phyloP scores from a whole-genome alignment of 2,888 invertebrate species.

The Spilosoma lubricipeda region DNA sequence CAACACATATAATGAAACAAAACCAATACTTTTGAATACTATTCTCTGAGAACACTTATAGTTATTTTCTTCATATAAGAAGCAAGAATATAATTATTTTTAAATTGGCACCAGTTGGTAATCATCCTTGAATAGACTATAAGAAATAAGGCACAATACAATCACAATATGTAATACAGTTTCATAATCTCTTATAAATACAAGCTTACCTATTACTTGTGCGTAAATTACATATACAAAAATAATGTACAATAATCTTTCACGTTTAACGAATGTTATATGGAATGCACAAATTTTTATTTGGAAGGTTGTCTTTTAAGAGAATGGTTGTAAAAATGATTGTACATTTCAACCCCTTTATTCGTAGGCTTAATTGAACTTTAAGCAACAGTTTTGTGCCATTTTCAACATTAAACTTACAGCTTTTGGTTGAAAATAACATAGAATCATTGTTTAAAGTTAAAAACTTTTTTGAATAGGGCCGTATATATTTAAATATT shows the following conservation, averaged over 20 bases:
- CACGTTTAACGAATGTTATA: conserved; percentile 47
- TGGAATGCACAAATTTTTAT: conserved; percentile 71
- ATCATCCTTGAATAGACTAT: conserved; percentile 54
- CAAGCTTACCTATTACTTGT: conserved; percentile 49
- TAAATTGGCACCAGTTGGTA: conserved; percentile 80
- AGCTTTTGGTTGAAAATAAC: too few relatives aligned
- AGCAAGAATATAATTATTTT: conserved; percentile 45
- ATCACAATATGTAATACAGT: conserved; percentile 65
- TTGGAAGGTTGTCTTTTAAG: conserved; percentile 31
- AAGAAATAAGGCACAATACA: conserved; percentile 75
- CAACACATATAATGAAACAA: not conserved
- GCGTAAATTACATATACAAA: conserved; percentile 47
- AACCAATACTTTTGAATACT: conserved; percentile 17
- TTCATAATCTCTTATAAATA: conserved; percentile 59
- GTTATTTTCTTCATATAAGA: conserved; percentile 21
- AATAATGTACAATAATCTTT: conserved; percentile 48
- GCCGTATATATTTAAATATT: not conserved
- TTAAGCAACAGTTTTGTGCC: too few relatives aligned
- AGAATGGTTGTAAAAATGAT: conserved; percentile 14
- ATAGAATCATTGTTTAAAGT: too few relatives aligned
- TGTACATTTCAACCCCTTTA: not conserved
- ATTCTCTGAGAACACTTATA: conserved; percentile 24
- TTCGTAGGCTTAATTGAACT: too few relatives aligned
- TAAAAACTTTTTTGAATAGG: too few relatives aligned
- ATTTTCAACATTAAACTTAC: too few relatives aligned